phyloP scores from a whole-genome alignment of 2,888 invertebrate species.

The Cerceris ruficornis region DNA sequence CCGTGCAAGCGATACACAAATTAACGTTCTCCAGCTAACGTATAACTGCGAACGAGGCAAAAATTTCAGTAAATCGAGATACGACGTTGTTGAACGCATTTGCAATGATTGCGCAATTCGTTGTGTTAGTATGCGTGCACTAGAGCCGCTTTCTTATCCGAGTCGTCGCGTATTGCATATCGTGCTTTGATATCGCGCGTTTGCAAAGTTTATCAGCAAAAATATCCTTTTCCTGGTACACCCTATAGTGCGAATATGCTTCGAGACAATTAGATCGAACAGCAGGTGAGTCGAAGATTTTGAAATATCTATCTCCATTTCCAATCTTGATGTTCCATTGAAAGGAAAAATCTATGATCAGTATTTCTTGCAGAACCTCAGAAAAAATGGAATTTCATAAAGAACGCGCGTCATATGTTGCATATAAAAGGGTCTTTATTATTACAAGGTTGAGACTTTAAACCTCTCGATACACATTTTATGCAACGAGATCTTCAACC shows the following conservation, averaged over 20 bases:
- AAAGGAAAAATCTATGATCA: too few relatives aligned
- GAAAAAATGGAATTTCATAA: neutral
- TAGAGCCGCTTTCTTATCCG: conserved; percentile 15
- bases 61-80: conserved; percentile 2
- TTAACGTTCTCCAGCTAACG: too few relatives aligned
- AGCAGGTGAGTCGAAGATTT: conserved; percentile 16
- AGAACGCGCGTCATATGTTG: too few relatives aligned
- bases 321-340: too few relatives aligned
- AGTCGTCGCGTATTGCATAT: conserved; percentile 11
- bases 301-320: too few relatives aligned
- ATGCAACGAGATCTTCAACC: too few relatives aligned
- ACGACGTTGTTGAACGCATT: conserved; percentile 7
- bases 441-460: too few relatives aligned
- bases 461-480: too few relatives aligned
- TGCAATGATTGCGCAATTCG: conserved; percentile 37
- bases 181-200: conserved; percentile 10
- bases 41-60: neutral
- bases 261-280: too few relatives aligned
- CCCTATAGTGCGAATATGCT: conserved; percentile 12
- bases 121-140: conserved; percentile 6
- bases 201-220: neutral
- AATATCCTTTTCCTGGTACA: conserved; percentile 1
- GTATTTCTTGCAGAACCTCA: neutral
- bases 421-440: too few relatives aligned
- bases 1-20: too few relatives aligned